Percentiles rank a stretch among this genome's conserved stretches.
Evolutionary conservation across 2,797 vertebrate species (phyloP).

Genomic region (Nannoperca obscura): DNA sequence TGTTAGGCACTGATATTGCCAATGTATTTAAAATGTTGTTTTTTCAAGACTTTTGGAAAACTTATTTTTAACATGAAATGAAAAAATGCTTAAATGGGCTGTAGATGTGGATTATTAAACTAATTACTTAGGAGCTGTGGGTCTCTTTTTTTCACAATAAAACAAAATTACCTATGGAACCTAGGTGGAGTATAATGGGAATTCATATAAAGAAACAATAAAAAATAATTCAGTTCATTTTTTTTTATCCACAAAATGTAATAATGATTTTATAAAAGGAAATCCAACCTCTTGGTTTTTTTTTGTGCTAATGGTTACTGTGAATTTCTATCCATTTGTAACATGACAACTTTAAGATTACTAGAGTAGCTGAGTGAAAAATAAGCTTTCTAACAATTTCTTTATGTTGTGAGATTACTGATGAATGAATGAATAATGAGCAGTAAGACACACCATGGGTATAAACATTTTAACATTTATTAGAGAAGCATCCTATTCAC

Average conservation of each 20-base stretch:
- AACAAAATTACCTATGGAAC: neutral
- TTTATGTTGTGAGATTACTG: neutral
- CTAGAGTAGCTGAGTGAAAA: neutral
- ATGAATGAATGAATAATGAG: neutral
- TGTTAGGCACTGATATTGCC: neutral
- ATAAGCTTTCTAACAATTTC: neutral
- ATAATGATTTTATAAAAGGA: neutral
- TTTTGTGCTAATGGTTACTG: neutral
- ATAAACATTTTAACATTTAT: neutral
- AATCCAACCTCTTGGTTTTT: neutral
- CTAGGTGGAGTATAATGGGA: neutral
- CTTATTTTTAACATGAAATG: neutral
- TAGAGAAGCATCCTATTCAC: no score
- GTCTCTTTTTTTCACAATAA: neutral
- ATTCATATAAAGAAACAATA: neutral
- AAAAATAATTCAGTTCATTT: neutral
- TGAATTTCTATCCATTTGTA: neutral
- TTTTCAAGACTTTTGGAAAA: neutral
- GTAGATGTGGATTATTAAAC: neutral
- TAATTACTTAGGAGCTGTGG: neutral
- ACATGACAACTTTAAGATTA: neutral
- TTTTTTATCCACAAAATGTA: neutral
- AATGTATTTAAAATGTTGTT: neutral
- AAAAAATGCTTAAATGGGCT: neutral
- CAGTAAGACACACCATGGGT: neutral